A percentile compares a stretch with the other conserved stretches of the same genome.
Evolutionary conservation across 2,888 invertebrate genomes (phyloP).

Genomic region (Yponomeuta malinellus): DNA sequence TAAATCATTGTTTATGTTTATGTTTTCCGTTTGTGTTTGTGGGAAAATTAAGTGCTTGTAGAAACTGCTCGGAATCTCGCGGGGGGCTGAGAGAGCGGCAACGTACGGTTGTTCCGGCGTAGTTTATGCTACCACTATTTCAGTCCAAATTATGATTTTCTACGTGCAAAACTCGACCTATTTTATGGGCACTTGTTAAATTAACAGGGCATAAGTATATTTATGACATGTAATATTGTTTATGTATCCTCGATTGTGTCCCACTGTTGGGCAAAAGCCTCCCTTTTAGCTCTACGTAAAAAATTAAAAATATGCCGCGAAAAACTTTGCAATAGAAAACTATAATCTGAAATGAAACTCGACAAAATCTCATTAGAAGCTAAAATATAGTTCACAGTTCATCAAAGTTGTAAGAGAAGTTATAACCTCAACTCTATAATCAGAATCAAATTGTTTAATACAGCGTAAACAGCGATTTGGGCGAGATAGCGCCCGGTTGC

Average conservation of each 20-base stretch:
- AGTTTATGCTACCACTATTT: conserved; percentile 9
- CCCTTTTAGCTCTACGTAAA: background rate
- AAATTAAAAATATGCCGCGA: background rate
- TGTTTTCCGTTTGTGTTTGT: conserved; percentile 74
- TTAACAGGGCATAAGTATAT: too few relatives aligned
- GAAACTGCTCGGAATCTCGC: conserved; percentile 60
- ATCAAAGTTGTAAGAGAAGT: conserved; percentile 33
- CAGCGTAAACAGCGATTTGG: conserved; percentile 64
- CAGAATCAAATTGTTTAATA: conserved; percentile 69
- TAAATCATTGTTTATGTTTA: conserved; percentile 77
- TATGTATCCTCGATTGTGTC: too few relatives aligned
- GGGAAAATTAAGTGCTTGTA: conserved; percentile 68
- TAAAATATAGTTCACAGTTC: conserved; percentile 28
- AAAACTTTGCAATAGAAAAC: background rate
- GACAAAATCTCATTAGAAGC: background rate
- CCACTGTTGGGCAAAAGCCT: too few relatives aligned
- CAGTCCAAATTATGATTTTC: background rate
- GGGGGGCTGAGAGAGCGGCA: conserved; percentile 44
- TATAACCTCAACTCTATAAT: conserved; percentile 45
- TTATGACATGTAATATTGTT: too few relatives aligned
- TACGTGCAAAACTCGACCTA: background rate
- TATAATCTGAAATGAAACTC: background rate
- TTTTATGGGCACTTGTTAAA: background rate
- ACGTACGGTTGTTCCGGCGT: conserved; percentile 29
- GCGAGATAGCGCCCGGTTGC: conserved; percentile 55